Base-by-base conservation (phyloP, 1,140 invertebrate genomes). In the Drosophila sp. region DNA sequence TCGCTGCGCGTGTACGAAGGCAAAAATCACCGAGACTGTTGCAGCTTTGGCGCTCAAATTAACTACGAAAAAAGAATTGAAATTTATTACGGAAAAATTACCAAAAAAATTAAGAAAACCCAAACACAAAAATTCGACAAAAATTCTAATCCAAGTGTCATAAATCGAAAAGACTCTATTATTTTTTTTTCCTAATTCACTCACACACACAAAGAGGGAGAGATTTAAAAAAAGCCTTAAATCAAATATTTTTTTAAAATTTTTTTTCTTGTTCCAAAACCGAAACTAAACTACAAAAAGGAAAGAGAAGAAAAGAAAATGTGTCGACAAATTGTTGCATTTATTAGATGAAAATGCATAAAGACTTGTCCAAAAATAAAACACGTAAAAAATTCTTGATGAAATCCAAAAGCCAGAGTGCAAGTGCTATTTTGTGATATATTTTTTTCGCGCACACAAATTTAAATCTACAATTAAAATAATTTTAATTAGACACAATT, bases 271-370 rank as follows among this genome's bases (percentile, higher is more conserved):
- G 44, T 50, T 50, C 44, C 11, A 27, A 50, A 64, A 27, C 55
- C 23, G 0, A 65, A 55, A 64, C 55, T 10, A 35, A 65, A 73
- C 40, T 72, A 35, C 11, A 38, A 74, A 73, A 55, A 32, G 10
- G 27, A 62, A 60, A 70, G 60, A 11, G n/a, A 72, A 63, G 60
- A 40, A 50, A 38, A 40, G 23, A 57, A 30, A 66, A 86, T 86
- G 83, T 68, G 38, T 32, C 54, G 80, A 44, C 38, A 68, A 80
- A 80, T 89, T 64, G 71, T 73, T 62, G 74, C 75, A 81, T 81
- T 66, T 71, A 86, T 61, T 68, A 80, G 70, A 91, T 91, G 83
- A 91, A 91, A 91, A 91, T 91, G 89, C 84, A 91, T 91, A 91
- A 91, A 77, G 81, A 91, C 74, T 66, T 91, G 72, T 73, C 89